Percentiles rank a stretch among this genome's conserved stretches.
Conservation (phyloP, 1,140 invertebrate species). For the Venturia canescens region DNA sequence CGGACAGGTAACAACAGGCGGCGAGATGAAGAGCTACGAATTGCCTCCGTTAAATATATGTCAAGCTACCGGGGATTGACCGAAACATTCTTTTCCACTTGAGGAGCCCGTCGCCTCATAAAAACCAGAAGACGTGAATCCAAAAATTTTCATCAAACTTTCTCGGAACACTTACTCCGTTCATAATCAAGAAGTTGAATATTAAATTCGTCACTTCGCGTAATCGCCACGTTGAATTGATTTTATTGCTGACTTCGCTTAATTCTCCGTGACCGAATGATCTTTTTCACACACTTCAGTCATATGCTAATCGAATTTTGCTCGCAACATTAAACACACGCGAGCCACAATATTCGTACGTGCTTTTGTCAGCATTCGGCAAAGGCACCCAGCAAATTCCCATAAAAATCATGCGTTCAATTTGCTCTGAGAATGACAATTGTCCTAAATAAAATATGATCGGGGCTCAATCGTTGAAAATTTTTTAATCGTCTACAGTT, state of each 20-base stretch:
- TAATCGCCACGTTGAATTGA: not conserved
- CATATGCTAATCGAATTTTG: constrained; percentile 2
- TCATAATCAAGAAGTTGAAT: not conserved
- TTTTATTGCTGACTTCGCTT: not conserved
- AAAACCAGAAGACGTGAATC: not conserved
- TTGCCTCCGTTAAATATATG: constrained; percentile 23
- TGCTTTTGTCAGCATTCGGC: not conserved
- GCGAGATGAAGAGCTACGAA: constrained; percentile 20
- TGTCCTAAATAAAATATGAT: not conserved
- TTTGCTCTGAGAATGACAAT: not conserved
- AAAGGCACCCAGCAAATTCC: not conserved
- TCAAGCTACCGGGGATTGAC: not conserved
- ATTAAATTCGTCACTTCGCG: not conserved
- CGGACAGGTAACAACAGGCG: constrained; percentile 11
- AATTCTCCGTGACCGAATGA: not conserved
- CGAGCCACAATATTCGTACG: not conserved
- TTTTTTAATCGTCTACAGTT: not conserved
- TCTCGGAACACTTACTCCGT: not conserved
- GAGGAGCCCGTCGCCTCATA: not conserved
- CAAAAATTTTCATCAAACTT: not conserved
- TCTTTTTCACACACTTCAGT: constrained; percentile 1
- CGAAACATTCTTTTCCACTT: not conserved
- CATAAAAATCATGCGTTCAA: not conserved
- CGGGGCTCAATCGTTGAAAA: not conserved
- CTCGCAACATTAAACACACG: constrained; percentile 10